These are phyloP conservation scores for Hormaphis cornu DNA, from an alignment of 1,140 invertebrate genomes.

Conservation along the genomic window DNA sequence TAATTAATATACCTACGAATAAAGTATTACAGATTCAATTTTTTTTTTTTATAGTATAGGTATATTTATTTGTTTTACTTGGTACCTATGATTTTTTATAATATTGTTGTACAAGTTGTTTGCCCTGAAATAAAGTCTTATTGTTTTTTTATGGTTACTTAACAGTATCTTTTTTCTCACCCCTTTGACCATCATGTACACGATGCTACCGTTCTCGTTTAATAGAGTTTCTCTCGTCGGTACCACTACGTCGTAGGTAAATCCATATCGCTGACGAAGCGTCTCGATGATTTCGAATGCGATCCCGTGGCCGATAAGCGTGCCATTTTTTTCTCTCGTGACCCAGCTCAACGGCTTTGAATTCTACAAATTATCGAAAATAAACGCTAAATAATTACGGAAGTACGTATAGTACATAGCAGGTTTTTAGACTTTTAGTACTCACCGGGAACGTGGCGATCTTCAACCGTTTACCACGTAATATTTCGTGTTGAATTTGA, in stretches of 20 bases:
- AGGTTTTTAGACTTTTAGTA: no score
- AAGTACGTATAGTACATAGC: no score
- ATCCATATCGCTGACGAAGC: constrained; percentile 56
- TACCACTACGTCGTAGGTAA: constrained; percentile 57
- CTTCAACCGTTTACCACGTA: constrained; percentile 36
- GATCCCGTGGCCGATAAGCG: constrained; percentile 52
- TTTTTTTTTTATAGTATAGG: no score
- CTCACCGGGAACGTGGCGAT: constrained; percentile 38
- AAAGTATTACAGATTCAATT: no score
- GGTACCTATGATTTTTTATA: no score
- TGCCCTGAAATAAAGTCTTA: no score
- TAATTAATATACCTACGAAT: no score
- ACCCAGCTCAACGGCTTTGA: constrained; percentile 50
- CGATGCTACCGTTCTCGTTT: constrained; percentile 49
- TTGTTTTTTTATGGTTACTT: no score
- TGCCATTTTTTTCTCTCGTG: constrained; percentile 43
- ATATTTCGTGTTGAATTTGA: constrained; percentile 36
- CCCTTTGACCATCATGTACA: constrained; percentile 49
- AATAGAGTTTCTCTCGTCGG: constrained; percentile 51
- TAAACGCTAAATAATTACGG: neutral
- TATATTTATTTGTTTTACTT: no score
- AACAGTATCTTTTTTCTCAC: constrained; percentile 44
- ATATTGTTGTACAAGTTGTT: no score
- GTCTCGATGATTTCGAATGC: constrained; percentile 63
- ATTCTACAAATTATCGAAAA: constrained; percentile 45